Conservation (phyloP, 1,140 invertebrate species). For the Drosophila carrolli region DNA sequence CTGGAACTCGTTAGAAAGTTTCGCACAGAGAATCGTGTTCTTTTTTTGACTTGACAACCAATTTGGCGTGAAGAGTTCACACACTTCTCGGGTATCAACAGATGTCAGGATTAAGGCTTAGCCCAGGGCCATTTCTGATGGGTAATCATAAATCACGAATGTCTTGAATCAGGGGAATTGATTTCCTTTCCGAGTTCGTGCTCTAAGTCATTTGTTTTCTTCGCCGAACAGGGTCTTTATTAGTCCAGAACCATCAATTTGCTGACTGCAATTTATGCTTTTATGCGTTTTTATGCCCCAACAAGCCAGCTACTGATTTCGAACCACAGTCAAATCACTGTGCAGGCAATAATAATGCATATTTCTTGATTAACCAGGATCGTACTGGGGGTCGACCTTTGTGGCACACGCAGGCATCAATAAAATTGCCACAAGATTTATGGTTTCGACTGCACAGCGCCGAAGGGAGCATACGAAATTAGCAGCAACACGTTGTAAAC, state of each 20-base stretch:
- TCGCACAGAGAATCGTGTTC: conserved; percentile 28
- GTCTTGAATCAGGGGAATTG: conserved; percentile 7
- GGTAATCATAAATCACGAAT: background rate
- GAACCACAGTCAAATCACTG: background rate
- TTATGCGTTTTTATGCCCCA: conserved; percentile 20
- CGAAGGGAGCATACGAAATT: conserved; percentile 62
- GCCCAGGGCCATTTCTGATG: background rate
- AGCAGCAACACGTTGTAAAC: conserved; percentile 45
- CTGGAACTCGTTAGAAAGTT: conserved; percentile 51
- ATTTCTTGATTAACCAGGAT: conserved; percentile 40
- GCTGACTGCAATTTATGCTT: conserved; percentile 7
- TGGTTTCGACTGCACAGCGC: conserved; percentile 45
- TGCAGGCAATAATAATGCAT: conserved; percentile 32
- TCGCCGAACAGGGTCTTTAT: conserved; percentile 25
- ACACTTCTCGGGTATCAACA: conserved; percentile 42
- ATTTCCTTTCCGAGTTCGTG: conserved; percentile 34
- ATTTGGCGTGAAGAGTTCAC: conserved; percentile 31
- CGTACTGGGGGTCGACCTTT: conserved; percentile 27
- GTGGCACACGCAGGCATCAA: conserved; percentile 59
- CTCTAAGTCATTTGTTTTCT: conserved; percentile 47
- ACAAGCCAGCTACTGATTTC: conserved; percentile 23
- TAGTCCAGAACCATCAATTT: conserved; percentile 30
- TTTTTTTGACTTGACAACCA: conserved; percentile 33
- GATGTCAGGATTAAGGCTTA: conserved; percentile 21
- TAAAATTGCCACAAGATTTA: conserved; percentile 71